These are phyloP conservation scores for Graptemys geographica DNA, from an alignment of 2,797 vertebrate species.

Conservation along the genomic window DNA sequence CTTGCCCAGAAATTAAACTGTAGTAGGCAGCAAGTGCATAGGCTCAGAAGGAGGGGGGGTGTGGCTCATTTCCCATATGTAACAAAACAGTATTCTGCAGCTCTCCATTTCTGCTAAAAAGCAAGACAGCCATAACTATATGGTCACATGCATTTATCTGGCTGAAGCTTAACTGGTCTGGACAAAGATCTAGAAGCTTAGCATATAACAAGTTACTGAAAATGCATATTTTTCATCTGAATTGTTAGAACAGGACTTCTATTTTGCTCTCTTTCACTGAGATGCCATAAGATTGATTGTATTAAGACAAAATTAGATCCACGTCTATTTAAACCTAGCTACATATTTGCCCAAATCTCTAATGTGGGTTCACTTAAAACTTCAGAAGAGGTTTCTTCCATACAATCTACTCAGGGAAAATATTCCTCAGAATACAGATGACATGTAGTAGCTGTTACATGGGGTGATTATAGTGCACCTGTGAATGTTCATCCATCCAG, in stretches of 20 bases:
- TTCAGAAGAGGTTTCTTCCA: neutral
- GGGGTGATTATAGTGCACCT: neutral
- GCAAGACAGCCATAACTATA: neutral
- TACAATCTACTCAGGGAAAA: neutral
- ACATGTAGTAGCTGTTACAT: neutral
- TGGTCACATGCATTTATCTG: neutral
- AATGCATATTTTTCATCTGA: neutral
- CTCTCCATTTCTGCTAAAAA: neutral
- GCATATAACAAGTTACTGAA: neutral
- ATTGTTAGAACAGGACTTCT: slow-evolving; percentile 1
- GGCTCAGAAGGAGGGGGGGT: neutral
- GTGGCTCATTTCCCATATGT: neutral
- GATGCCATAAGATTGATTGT: slow-evolving; percentile 6
- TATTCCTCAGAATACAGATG: neutral
- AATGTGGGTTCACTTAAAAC: neutral
- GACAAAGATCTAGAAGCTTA: slow-evolving; percentile 5
- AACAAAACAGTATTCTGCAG: neutral
- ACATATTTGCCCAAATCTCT: neutral
- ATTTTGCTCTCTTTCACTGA: neutral
- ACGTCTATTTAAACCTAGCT: slow-evolving; percentile 10
- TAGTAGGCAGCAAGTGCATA: neutral
- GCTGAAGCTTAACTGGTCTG: neutral
- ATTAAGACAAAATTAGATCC: slow-evolving; percentile 21
- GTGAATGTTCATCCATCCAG: neutral
- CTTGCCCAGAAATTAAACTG: neutral